phyloP scores from a whole-genome alignment of 2,888 invertebrate species.

The Eilema griseolum region DNA sequence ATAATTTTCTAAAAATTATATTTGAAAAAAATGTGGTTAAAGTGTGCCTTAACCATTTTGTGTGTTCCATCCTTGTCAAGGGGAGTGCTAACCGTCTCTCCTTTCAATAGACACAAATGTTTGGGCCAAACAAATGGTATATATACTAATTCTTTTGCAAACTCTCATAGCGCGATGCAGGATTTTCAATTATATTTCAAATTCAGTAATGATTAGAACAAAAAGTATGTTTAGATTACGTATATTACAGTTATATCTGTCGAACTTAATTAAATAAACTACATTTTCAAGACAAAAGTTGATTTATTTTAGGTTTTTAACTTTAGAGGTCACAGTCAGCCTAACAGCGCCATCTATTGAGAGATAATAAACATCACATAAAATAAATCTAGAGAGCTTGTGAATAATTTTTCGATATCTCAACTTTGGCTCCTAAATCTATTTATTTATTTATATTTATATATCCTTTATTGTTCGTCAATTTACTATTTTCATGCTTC shows the following conservation, averaged over 20 bases:
- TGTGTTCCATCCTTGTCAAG: constrained; percentile 97
- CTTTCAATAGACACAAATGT: constrained; percentile 96
- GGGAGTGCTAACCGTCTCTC: constrained; percentile 98
- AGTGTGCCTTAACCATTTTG: constrained; percentile 69
- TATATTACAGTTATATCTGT: not conserved
- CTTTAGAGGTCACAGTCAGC: not conserved
- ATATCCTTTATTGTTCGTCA: no score
- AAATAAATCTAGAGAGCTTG: not conserved
- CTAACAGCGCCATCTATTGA: constrained; percentile 51
- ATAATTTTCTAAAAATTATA: no score
- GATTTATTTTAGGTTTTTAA: not conserved
- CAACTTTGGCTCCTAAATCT: no score
- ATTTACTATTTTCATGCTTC: no score
- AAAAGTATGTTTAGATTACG: not conserved
- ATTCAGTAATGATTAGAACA: not conserved
- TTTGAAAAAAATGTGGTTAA: constrained; percentile 67
- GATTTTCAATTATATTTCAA: constrained; percentile 1
- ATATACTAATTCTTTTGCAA: constrained; percentile 36
- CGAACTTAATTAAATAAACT: not conserved
- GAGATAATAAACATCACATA: not conserved
- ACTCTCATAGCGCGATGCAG: constrained; percentile 54
- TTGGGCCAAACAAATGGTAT: accelerated
- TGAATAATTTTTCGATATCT: no score
- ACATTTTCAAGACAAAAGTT: not conserved
- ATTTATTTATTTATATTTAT: no score